Conservation (phyloP, 2,113 vertebrate genomes). For the Synodontis membranacea region DNA sequence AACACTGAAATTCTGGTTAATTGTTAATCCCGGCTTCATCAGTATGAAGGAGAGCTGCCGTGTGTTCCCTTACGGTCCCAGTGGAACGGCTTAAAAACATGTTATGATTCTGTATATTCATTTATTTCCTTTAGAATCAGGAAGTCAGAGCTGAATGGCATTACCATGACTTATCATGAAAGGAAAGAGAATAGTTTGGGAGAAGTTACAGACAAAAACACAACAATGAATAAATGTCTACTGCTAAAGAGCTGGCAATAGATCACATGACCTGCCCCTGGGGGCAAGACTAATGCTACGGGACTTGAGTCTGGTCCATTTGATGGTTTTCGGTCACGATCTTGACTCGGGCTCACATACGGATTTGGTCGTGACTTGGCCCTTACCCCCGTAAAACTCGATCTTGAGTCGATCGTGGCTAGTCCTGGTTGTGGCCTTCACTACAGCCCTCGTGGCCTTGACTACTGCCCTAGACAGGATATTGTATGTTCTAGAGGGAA, state of each 20-base stretch:
- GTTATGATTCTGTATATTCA: background rate
- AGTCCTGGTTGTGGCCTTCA: background rate
- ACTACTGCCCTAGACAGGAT: too few relatives aligned
- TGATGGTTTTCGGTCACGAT: background rate
- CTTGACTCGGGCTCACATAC: background rate
- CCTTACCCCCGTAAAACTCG: background rate
- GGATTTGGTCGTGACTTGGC: background rate
- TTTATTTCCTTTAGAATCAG: background rate
- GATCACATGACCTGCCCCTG: background rate
- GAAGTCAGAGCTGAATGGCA: background rate
- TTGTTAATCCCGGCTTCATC: background rate
- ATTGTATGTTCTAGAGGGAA: background rate
- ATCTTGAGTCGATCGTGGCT: background rate
- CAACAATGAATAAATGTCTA: background rate
- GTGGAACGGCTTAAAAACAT: background rate
- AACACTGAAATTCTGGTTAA: slow-evolving; percentile 30
- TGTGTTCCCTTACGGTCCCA: background rate
- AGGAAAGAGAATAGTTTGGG: background rate
- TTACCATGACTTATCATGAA: too few relatives aligned
- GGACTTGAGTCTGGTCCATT: background rate
- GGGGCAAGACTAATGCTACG: background rate
- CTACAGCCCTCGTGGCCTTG: background rate
- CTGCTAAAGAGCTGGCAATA: background rate
- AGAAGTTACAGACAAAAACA: background rate
- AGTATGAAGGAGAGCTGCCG: background rate